Evolutionary conservation across 2,113 vertebrate genomes (phyloP), one percentile per base, ranked within the genome.

Genomic region (Dissostichus mawsoni): DNA sequence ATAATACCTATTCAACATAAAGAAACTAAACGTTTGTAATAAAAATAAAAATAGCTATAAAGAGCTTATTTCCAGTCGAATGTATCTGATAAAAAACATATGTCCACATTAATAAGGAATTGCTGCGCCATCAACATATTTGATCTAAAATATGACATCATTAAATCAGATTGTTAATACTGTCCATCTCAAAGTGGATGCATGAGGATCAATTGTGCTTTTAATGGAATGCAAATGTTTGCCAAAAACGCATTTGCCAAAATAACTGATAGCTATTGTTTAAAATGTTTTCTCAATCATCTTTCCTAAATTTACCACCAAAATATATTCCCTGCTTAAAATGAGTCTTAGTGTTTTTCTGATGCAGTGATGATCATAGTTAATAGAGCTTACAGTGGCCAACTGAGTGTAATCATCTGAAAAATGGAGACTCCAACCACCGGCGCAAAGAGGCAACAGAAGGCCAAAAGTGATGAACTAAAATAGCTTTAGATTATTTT

Each of bases 331-430:
- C 11, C 33, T 51, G 50, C 47, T 62, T 67, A 11, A 33, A 58
- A 33, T 18, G 13, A 68, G 56, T 63, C 12, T 62, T 17, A 18
- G 33, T 69, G 53, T 72, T 44, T 6, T 51, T 16, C 16, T n/a
- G n/a, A 66, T 33, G 12, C 3, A 29, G 18, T 64, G 17, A 75
- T 64, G 36, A 8, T 50, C 52, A 77, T 57, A 44, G 69, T 69
- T 16, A 53, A 20, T 12, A 68, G 67, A 66, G 63, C 48, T 61
- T 75, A 65, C 17, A 33, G 48, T 51, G 41, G 59, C 45, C 69
- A 64, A 58, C 51, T 45, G 72, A 67, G 61, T 25, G 61, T 58
- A 80, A 83, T 82, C 73, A 89, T 62, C 0, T 61, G 52, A 80
- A 70, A 79, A 85, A 67, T 36, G 58, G 25, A 77, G 12, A 61